Evolutionary conservation across 1,140 invertebrate species (phyloP).

Genomic region (Drepana arcuata): DNA sequence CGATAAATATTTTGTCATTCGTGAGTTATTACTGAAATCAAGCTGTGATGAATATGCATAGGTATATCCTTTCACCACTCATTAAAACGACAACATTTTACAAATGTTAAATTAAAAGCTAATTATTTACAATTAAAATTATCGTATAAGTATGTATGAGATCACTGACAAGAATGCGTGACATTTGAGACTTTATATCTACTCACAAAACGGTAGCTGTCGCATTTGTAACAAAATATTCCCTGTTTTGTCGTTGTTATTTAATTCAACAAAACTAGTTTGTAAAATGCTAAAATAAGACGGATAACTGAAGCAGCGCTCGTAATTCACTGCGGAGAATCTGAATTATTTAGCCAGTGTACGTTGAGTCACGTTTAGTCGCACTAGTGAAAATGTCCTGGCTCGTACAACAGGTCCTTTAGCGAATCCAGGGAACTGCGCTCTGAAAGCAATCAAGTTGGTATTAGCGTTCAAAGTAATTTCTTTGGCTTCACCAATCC

Average conservation of each 20-base stretch:
- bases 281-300: conserved; percentile 12
- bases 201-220: too few species aligned
- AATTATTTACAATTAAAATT: too few species aligned
- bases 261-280: neutral
- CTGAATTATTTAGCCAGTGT: conserved; percentile 34
- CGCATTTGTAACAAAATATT: neutral
- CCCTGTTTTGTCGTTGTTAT: neutral
- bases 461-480: conserved; percentile 52
- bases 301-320: conserved; percentile 14
- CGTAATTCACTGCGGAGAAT: conserved; percentile 32
- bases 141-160: too few species aligned
- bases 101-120: too few species aligned
- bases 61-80: too few species aligned
- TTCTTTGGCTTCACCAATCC: conserved; percentile 39
- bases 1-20: conserved; percentile 26
- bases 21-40: conserved; percentile 26
- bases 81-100: too few species aligned
- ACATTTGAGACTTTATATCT: too few species aligned
- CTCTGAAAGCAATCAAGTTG: conserved; percentile 51
- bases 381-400: conserved; percentile 32
- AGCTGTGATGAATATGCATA: too few species aligned
- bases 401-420: conserved; percentile 28
- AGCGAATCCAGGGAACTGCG: conserved; percentile 39
- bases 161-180: too few species aligned
- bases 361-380: conserved; percentile 36